Evolutionary conservation across 1,140 invertebrate species (phyloP), one percentile per base, ranked within the genome.

Genomic region (Gryon sp.): DNA sequence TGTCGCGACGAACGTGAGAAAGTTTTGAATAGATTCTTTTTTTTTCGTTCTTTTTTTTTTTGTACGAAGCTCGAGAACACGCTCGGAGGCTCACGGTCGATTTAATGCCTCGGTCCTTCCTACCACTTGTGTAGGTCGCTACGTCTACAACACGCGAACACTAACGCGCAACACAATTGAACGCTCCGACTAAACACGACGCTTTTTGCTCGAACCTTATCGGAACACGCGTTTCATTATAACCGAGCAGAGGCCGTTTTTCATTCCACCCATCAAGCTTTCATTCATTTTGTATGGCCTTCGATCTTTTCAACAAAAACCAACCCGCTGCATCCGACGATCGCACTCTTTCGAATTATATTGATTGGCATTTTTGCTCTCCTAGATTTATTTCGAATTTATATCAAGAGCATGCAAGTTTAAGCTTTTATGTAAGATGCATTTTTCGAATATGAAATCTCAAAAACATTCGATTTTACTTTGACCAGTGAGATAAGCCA

Each of bases 141-240:
- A 24, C 53, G 24, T 22, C 46, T 50, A 41, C 55, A 36, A 43
- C 53, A 70, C 66, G 55, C 45, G 38, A 66, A 26, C 50, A 16
- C 38, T 11, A 48, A 60, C 22, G 53, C 43, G 16, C 16, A 14
- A 40, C 43, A 43, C 45, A 46, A 57, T 48, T 12, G 15, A 80
- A 83, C 83, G 52, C 81, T 80, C 81, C 79, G 16, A 34, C 79
- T 69, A 82, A 83, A 81, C 80, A 28, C 63, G 75, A 77, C 43
- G 75, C 57, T 76, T 68, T 59, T 68, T 68, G 46, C 36, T 32
- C 38, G 5, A 2, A 2, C 28, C 40, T 62, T 62, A 48, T 62
- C 57, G 57, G 15, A 62, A 62, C 57, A 28, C 57, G 57, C 57
- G 57, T 62, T 62, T 62, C 30, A 48, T 62, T 60, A 45, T 24